Conservation (phyloP, 2,113 vertebrate genomes). For the Corynorhinus townsendii region DNA sequence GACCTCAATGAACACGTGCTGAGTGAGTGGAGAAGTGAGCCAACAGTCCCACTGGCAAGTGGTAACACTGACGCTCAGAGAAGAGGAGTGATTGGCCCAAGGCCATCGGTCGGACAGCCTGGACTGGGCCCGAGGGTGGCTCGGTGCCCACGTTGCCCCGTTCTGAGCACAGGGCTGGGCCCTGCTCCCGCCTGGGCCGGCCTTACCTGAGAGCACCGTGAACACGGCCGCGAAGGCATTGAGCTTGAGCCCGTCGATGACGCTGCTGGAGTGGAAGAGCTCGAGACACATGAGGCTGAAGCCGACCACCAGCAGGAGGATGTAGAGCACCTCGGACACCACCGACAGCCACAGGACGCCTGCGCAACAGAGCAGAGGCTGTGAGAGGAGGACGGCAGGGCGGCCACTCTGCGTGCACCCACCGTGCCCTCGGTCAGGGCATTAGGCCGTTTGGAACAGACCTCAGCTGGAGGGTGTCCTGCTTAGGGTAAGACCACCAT, state of each 20-base stretch:
- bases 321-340: constrained; percentile 96
- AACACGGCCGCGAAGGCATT: constrained; percentile 98
- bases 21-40: neutral
- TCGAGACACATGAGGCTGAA: constrained; percentile 99
- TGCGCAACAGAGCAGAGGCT: constrained; percentile 67
- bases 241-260: constrained; percentile 97
- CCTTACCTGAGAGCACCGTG: constrained; percentile 95
- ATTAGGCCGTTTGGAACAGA: neutral
- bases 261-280: constrained; percentile 95
- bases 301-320: constrained; percentile 94
- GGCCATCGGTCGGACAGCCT: neutral
- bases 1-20: neutral
- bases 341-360: constrained; percentile 97
- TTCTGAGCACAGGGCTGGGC: neutral
- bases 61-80: neutral
- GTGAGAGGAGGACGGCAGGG: neutral
- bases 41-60: neutral
- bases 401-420: accelerated
- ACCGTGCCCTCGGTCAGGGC: accelerated
- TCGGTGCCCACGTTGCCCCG: accelerated
- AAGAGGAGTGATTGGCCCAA: neutral
- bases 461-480: neutral
- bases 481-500: neutral
- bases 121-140: neutral
- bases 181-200: neutral